Base-by-base conservation (phyloP, 2,888 invertebrate species). In the Ectemnius lituratus region DNA sequence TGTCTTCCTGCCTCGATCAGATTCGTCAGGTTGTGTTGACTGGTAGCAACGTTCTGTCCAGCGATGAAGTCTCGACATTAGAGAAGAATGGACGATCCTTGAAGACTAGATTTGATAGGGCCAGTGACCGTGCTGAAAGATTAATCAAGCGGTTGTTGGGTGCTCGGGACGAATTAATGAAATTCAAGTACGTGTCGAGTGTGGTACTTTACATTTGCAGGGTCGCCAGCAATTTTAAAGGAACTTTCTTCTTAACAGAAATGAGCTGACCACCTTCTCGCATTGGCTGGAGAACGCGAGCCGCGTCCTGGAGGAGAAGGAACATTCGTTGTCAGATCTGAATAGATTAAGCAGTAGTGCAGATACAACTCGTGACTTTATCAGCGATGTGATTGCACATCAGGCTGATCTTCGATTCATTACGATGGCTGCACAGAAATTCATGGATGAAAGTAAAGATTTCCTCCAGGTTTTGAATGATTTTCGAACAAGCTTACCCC, bases 391-490 rank as follows among this genome's bases (percentile, higher is more conserved):
- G 2, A 97, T 98, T 87, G 96, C 97, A 0, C 98, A 98, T 89
- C 98, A 98, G 90, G 99, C 98, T 0, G 99, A 99, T 91, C 92
- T 98, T 45, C 93, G 98, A 71, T 99, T 98, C 91, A 97, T 99
- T 83, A 97, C 97, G 2, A 98, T 98, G 96, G 95, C 98, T 0
- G 97, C 97, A 1, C 98, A 98, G 92, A 98, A 98, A 91, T 98
- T 98, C 90, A 95, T 98, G 27, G 98, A 98, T 86, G 98, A 98
- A 91, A 97, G 97, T 90, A 97, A 97, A 93, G 97, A 97, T 84
- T 97, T 97, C 91, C 92, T 97, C 6, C 93, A 94, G 18, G 93
- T 95, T 52, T 92, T 98, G 47, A 98, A 98, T 92, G 97, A 97
- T 80, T 97, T 97, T 93, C 94, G 97, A 79, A 96, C 97, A 0